Base-by-base conservation (phyloP, 2,797 vertebrate genomes). In the Meriones psammophilus region DNA sequence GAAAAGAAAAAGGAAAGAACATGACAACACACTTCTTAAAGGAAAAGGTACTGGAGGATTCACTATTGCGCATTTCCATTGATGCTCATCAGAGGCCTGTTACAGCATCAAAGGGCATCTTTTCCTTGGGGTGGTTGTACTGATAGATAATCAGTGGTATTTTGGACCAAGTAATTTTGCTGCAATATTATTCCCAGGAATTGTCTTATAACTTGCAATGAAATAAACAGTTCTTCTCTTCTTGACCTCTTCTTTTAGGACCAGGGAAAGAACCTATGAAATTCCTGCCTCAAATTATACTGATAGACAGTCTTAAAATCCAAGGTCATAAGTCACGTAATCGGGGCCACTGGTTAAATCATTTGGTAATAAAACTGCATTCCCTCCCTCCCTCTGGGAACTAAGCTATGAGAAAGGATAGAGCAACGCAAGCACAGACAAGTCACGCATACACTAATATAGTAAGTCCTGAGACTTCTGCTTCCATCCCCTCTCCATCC, bases 271-370 rank as follows among this genome's bases (percentile, higher is more conserved):
- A 96, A 78, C 7, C 66, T 95, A 95, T 94, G 95, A 97, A 88
- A 96, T 93, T 85, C 96, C 77, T 93, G 71, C 88, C 88, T 95
- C 80, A 93, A 96, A 97, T 94, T 93, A 93, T 93, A 22, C 73
- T 77, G 46, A 96, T 42, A 92, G 87, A 93, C 76, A 93, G 50
- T 81, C 92, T 97, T 96, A 94, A 97, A 97, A 97, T 92, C 77
- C 50, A 97, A 94, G 62, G 88, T 93, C 94, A 66, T 96, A 97
- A 97, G 92, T 97, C 93, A 96, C 93, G 92, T 94, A 95, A 95
- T 97, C 77, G 78, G 93, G 80, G 62, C 36, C 77, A 81, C 66
- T 93, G 93, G 87, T 95, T 97, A 97, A 97, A 97, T 98, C 93
- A 96, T 24, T 76, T 30, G 39, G 89, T 97, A 96, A 94, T 97